These are phyloP conservation scores for Mesoclemmys tuberculata DNA, from an alignment of 2,113 vertebrate genomes.

Conservation along the genomic window DNA sequence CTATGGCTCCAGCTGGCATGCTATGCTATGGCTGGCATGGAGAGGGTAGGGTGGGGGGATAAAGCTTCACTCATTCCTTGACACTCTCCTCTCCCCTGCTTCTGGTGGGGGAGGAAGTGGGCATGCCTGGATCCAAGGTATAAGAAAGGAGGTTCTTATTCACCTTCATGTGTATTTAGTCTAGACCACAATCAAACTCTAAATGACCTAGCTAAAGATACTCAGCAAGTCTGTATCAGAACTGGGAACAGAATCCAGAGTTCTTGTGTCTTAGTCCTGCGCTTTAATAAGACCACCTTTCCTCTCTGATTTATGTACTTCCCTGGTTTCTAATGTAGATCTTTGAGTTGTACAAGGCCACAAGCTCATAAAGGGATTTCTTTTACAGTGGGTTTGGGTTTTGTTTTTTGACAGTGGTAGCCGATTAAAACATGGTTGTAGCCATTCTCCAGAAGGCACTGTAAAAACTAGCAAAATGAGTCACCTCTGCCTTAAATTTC, in stretches of 20 bases:
- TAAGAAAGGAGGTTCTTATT: not conserved
- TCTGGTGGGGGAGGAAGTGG: not conserved
- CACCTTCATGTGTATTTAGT: not conserved
- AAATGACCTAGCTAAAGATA: not conserved
- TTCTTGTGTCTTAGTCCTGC: not conserved
- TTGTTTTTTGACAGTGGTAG: not conserved
- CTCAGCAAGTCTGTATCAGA: not conserved
- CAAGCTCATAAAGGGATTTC: not conserved
- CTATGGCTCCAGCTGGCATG: not conserved
- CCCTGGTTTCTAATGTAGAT: not conserved
- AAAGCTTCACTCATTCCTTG: not conserved
- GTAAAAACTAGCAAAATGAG: not conserved
- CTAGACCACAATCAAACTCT: not conserved
- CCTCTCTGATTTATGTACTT: not conserved
- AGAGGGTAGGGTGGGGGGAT: not conserved
- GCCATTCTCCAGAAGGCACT: not conserved
- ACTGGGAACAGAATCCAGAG: not conserved
- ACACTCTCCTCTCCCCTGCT: not conserved
- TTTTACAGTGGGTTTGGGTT: not conserved
- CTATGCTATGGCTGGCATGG: not conserved
- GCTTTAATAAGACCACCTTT: not conserved
- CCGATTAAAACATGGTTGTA: not conserved
- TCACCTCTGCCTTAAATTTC: not conserved
- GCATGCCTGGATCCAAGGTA: not conserved
- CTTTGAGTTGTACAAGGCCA: not conserved